Conservation (phyloP, 2,797 vertebrate genomes). For the Echiichthys vipera region DNA sequence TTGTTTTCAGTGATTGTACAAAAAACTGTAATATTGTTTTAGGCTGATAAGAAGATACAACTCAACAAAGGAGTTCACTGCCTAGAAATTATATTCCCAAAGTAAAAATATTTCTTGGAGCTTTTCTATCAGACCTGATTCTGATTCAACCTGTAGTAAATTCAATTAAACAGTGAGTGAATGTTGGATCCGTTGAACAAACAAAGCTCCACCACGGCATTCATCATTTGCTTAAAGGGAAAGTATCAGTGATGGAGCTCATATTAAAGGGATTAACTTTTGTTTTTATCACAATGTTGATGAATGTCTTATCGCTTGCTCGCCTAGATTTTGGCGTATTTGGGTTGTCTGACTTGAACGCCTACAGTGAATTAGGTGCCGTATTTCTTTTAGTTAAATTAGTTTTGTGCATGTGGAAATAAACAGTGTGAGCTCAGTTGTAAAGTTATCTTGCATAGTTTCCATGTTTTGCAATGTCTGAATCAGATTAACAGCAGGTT, state of each 20-base stretch:
- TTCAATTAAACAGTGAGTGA: constrained; percentile 12
- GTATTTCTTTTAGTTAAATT: constrained; percentile 6
- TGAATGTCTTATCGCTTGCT: neutral
- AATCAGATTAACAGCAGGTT: neutral
- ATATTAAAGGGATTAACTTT: neutral
- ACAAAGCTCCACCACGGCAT: constrained; percentile 11
- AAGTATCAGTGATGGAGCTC: constrained; percentile 14
- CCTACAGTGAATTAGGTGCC: neutral
- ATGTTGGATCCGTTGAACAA: constrained; percentile 25
- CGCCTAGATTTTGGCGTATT: neutral
- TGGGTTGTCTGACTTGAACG: neutral
- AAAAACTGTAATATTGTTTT: neutral
- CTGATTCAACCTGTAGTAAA: constrained; percentile 23
- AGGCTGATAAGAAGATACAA: neutral
- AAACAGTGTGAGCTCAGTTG: neutral
- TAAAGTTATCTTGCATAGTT: constrained; percentile 5
- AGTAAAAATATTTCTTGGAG: neutral
- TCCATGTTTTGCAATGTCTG: constrained; percentile 4
- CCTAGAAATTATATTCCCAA: neutral
- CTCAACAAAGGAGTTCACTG: neutral
- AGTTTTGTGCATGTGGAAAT: neutral
- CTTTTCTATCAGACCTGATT: constrained; percentile 3
- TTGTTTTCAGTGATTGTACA: neutral
- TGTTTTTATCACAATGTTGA: neutral
- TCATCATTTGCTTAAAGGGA: constrained; percentile 1